phyloP scores from a whole-genome alignment of 2,113 vertebrate genomes.

The Gallinago undulata region DNA sequence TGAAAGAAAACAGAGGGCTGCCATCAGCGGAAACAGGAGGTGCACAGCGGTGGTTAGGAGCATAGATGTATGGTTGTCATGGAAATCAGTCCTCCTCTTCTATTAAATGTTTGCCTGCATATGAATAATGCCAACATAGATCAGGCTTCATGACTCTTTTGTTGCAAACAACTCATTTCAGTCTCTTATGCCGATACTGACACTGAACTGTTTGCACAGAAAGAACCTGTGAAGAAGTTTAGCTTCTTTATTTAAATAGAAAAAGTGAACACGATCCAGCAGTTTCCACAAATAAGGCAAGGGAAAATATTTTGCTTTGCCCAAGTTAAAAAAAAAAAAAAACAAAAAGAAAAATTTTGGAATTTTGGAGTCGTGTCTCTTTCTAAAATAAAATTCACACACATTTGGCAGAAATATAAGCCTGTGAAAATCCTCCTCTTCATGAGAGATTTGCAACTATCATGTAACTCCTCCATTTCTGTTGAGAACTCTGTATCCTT shows the following conservation, averaged over 20 bases:
- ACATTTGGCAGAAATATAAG: not conserved
- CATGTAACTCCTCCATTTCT: not conserved
- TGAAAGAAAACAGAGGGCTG: slow-evolving; percentile 18
- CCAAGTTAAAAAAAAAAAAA: not conserved
- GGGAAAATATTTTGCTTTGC: not conserved
- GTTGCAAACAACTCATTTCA: not conserved
- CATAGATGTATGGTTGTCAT: not conserved
- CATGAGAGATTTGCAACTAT: not conserved
- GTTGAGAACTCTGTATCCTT: not conserved
- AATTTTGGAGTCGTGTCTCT: not conserved
- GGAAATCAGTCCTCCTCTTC: not conserved
- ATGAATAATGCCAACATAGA: not conserved
- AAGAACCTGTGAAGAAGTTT: not conserved
- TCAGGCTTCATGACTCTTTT: not conserved
- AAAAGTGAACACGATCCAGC: not conserved
- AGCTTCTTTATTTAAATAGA: not conserved
- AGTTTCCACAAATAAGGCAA: not conserved
- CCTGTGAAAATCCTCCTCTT: not conserved
- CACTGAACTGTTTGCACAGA: not conserved
- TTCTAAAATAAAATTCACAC: not conserved
- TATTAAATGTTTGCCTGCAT: not conserved
- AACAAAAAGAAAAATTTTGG: not conserved
- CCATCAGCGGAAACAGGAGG: not conserved
- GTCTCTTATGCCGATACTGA: not conserved
- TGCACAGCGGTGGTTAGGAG: not conserved